Evolutionary conservation across 1,140 invertebrate species (phyloP), one percentile per base, ranked within the genome.

Genomic region (Camponotus vicinus): DNA sequence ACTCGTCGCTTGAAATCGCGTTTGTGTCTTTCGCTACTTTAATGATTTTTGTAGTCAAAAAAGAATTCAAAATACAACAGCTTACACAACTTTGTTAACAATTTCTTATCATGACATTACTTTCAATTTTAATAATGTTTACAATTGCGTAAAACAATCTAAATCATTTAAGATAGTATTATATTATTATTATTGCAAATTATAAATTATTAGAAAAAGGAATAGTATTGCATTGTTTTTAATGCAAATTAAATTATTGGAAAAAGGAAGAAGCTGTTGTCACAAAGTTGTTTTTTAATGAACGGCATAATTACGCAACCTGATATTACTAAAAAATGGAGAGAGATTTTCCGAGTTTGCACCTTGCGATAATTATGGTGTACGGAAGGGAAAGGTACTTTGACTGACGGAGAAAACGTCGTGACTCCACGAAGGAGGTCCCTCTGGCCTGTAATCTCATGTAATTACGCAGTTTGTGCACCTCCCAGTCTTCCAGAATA

Each of bases 341-440:
- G 85, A 86, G 89, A 90, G 80, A 93, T 93, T 93, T 93, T 92
- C 90, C 89, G 86, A 91, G 87, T 93, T 93, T 93, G 93, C 93
- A 93, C 93, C 93, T 94, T 93, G 91, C 88, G 88, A 69, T 93
- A 93, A 93, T 94, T 93, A 91, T 71, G 79, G 85, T 79, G n/a
- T 42, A 52, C 67, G 37, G 66, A 85, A 76, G 73, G 82, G 82
- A 89, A 88, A 89, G 86, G 89, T 86, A 83, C 45, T 71, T 86
- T 82, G 88, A 89, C 85, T 77, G 88, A 85, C 87, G 61, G 55
- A 57, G 85, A 70, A 71, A 89, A 55, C 64, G 49, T 59, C 64
- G 34, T 76, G 63, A 80, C 75, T 87, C 67, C 87, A 83, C 45
- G 86, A 77, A 89, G 88, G 85, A 87, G 77, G 86, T 90, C 82